Conservation (phyloP, 2,797 vertebrate species). For the Yasuhikotakia modesta region DNA sequence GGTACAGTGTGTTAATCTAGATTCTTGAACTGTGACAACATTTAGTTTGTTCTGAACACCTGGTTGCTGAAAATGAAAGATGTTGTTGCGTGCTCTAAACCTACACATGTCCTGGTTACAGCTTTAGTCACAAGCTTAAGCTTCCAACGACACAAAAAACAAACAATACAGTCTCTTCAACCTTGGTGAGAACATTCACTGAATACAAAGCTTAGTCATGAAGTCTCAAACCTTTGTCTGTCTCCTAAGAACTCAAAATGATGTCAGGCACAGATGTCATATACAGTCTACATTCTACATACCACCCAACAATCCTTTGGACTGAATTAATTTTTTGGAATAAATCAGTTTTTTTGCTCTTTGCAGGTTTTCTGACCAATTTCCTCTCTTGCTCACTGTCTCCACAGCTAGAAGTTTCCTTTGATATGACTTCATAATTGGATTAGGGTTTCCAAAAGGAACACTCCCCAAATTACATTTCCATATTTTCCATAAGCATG, state of each 20-base stretch:
- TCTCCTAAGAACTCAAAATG: constrained; percentile 56
- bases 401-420: constrained; percentile 55
- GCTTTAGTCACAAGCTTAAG: constrained; percentile 7
- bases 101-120: not conserved
- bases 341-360: constrained; percentile 53
- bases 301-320: constrained; percentile 44
- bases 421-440: constrained; percentile 66
- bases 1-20: constrained; percentile 2
- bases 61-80: constrained; percentile 2
- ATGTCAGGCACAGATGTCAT: constrained; percentile 52
- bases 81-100: not conserved
- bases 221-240: constrained; percentile 44
- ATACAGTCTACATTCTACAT: constrained; percentile 51
- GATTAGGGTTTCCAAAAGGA: constrained; percentile 60
- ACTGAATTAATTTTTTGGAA: constrained; percentile 53
- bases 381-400: constrained; percentile 31
- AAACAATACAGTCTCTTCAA: constrained; percentile 38
- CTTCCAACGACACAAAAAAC: constrained; percentile 18
- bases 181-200: constrained; percentile 11
- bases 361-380: constrained; percentile 31
- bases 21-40: not conserved
- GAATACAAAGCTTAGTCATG: constrained; percentile 21
- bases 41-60: not conserved
- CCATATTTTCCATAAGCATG: constrained; percentile 59
- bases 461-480: constrained; percentile 62